phyloP scores from a whole-genome alignment of 2,113 vertebrate genomes.

The Microtus oregoni region DNA sequence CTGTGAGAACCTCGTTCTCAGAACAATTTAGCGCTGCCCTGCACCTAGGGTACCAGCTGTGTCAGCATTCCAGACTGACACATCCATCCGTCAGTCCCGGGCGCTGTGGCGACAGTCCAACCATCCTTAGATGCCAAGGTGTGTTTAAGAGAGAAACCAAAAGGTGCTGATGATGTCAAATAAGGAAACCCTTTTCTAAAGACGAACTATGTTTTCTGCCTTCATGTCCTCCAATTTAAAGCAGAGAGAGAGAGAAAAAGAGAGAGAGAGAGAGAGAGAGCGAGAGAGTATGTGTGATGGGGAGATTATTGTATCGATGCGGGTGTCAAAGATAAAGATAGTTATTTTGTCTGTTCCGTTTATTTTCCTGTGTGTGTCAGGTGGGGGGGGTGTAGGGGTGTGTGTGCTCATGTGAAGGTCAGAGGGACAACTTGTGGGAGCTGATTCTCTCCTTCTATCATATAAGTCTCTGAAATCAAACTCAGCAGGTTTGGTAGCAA shows the following conservation, averaged over 20 bases:
- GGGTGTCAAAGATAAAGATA: neutral
- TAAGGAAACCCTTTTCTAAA: neutral
- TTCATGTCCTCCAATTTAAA: slow-evolving; percentile 32
- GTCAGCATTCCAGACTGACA: neutral
- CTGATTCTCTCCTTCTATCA: neutral
- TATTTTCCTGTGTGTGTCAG: neutral
- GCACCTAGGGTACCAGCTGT: neutral
- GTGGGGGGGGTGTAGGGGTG: too few relatives aligned
- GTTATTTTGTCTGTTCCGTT: neutral
- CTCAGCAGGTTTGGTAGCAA: neutral
- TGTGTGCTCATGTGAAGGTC: neutral
- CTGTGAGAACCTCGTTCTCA: slow-evolving; percentile 69
- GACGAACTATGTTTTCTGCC: neutral
- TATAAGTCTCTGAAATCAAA: neutral
- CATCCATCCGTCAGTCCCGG: neutral
- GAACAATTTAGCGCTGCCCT: slow-evolving; percentile 72
- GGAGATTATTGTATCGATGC: neutral
- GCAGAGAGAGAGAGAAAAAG: neutral
- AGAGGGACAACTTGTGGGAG: neutral
- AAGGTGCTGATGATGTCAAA: neutral
- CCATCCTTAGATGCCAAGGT: neutral
- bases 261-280: neutral
- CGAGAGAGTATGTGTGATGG: neutral
- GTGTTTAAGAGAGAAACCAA: neutral
- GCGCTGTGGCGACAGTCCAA: neutral